These are phyloP conservation scores for Villa cingulata DNA, from an alignment of 2,888 invertebrate genomes.

Conservation along the genomic window DNA sequence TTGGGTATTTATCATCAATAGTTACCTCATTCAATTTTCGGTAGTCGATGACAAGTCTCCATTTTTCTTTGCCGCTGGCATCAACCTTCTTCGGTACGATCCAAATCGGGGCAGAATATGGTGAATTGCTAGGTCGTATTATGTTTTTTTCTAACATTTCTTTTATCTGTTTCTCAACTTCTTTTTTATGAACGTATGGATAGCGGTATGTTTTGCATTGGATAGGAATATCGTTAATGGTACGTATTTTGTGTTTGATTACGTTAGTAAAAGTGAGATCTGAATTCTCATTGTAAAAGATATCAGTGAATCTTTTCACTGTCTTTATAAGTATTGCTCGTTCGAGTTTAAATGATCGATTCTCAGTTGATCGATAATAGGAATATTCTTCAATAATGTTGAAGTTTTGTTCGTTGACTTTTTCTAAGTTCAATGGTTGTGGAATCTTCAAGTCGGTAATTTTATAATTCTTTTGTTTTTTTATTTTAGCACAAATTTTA, in stretches of 20 bases:
- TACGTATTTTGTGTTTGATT: neutral
- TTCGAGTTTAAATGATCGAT: neutral
- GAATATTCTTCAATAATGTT: no score
- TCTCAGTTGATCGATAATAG: no score
- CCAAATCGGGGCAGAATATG: neutral
- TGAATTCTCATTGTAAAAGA: neutral
- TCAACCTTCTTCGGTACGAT: neutral
- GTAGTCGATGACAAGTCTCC: slow-evolving; percentile 9
- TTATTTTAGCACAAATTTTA: no score
- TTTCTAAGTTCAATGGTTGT: no score
- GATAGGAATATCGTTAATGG: neutral
- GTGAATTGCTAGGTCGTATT: neutral
- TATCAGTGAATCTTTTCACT: no score
- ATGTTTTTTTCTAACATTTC: neutral
- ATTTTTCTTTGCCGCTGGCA: neutral
- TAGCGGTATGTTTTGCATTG: neutral
- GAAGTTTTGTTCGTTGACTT: no score
- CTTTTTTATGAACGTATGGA: neutral
- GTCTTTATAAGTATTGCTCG: neutral
- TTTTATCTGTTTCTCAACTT: neutral
- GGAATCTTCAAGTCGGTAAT: no score
- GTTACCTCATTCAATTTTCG: slow-evolving; percentile 13
- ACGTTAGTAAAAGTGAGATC: neutral
- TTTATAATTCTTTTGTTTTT: no score
- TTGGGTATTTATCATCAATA: slow-evolving; percentile 7